Percentiles rank a stretch among this genome's conserved stretches.
These are phyloP conservation scores for Eptesicus fuscus DNA, from an alignment of 2,113 vertebrate species.

Conservation along the genomic window DNA sequence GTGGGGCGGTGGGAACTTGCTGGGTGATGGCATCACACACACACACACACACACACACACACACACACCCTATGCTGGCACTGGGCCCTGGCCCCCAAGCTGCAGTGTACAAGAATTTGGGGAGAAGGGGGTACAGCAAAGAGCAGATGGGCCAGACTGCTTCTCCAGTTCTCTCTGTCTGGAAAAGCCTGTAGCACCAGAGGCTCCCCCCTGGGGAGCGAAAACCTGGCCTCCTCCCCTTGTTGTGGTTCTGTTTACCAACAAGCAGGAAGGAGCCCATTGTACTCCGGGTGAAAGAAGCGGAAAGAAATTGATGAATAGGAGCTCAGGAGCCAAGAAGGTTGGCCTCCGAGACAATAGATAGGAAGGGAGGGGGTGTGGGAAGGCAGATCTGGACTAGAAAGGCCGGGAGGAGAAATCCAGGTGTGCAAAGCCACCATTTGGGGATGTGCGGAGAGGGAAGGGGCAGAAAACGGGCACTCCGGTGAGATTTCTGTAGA, in stretches of 20 bases:
- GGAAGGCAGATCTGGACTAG: not conserved
- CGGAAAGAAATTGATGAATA: conserved; percentile 27
- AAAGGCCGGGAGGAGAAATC: not conserved
- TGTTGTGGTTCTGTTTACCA: conserved; percentile 37
- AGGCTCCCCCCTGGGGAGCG: not conserved
- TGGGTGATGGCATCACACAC: not conserved
- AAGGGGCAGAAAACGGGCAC: not conserved
- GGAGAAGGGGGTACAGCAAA: not conserved
- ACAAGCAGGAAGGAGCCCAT: conserved; percentile 24
- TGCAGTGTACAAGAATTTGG: not conserved
- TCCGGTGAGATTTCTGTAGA: not conserved
- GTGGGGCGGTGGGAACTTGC: not conserved
- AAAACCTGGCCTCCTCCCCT: not conserved
- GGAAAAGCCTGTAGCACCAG: not conserved
- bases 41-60: not conserved
- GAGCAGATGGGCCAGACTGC: not conserved
- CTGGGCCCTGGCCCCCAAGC: not conserved
- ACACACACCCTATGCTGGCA: not conserved
- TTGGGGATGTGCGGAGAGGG: not conserved
- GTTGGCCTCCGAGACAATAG: conserved; percentile 3
- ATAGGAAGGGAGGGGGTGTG: conserved; percentile 17
- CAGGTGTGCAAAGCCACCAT: not conserved
- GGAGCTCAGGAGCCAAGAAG: conserved; percentile 21
- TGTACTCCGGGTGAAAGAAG: not conserved
- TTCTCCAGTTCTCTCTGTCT: not conserved